Base-by-base conservation (phyloP, 2,888 invertebrate genomes). In the Stegana nigrithorax region DNA sequence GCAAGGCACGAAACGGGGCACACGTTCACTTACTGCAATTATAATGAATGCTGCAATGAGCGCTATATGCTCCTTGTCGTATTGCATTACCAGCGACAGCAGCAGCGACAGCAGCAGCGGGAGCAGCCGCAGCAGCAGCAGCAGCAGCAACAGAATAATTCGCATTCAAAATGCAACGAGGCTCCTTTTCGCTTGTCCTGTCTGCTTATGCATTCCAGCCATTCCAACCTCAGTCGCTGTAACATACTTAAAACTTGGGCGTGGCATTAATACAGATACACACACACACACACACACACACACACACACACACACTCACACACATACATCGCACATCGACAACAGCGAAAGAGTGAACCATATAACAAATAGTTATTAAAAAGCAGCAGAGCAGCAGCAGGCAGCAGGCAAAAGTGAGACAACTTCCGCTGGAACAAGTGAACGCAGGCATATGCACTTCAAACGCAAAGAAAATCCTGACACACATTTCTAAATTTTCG, bases 1-100 rank as follows among this genome's bases (percentile, higher is more conserved):
- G 14, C 29, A 53, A 23, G 32, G 19, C 19, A 14, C n/a, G n/a
- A n/a, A n/a, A n/a, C n/a, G n/a, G n/a, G 14, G 23, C 19, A 10
- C 23, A 45, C 47, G 6, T 25, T 23, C 26, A 36, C 50, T 36
- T 23, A 32, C 45, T 59, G 50, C 59, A 59, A 59, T 59, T 59
- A 59, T 59, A 50, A 59, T 36, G 59, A 32, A 32, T 29, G 17
- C 59, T 26, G 26, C 39, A n/a, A 39, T 4, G 14, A 10, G n/a
- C 10, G 36, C 36, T 36, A 36, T 36, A n/a, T 39, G 10, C 39
- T 39, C 17, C 39, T n/a, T 39, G n/a, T 39, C 14, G 39, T 17
- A 14, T 1, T 39, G 10, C 39, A 5, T n/a, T n/a, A n/a, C n/a
- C n/a, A n/a, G n/a, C n/a, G n/a, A n/a, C n/a, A n/a, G n/a, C n/a